Evolutionary conservation across 2,888 invertebrate genomes (phyloP).

Genomic region (Branchinecta sandiegonensis): DNA sequence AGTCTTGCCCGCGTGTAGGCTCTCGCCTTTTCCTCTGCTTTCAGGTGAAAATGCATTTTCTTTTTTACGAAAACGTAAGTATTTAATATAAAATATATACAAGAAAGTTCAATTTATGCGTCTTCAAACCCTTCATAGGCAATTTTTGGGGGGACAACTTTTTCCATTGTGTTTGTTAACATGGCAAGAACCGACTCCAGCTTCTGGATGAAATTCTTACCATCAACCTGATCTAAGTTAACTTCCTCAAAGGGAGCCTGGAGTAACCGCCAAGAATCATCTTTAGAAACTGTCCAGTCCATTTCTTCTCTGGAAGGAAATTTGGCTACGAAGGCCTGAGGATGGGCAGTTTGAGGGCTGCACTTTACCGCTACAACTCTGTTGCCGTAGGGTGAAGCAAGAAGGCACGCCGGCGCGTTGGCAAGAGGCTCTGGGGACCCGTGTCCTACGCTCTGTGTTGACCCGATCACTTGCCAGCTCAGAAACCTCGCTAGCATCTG

Average conservation of each 20-base stretch:
- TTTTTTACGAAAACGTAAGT: too few species aligned
- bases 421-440: slow-evolving; percentile 82
- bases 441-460: slow-evolving; percentile 64
- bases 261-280: slow-evolving; percentile 83
- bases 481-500: slow-evolving; percentile 80
- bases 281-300: slow-evolving; percentile 61
- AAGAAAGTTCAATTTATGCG: too few species aligned
- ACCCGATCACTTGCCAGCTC: slow-evolving; percentile 87
- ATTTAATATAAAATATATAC: too few species aligned
- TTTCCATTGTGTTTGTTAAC: slow-evolving; percentile 50
- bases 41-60: too few species aligned
- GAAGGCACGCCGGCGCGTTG: slow-evolving; percentile 76
- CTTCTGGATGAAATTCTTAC: slow-evolving; percentile 87
- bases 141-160: not conserved
- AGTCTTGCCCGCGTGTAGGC: too few species aligned
- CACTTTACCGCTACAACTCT: slow-evolving; percentile 74
- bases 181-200: slow-evolving; percentile 92
- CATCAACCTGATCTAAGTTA: slow-evolving; percentile 83
- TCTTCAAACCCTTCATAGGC: too few species aligned
- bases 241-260: slow-evolving; percentile 85
- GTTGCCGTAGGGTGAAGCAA: slow-evolving; percentile 75
- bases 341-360: slow-evolving; percentile 67
- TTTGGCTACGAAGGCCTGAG: slow-evolving; percentile 62
- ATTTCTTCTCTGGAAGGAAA: slow-evolving; percentile 79
- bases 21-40: too few species aligned